phyloP scores from a whole-genome alignment of 2,888 invertebrate species.

The Luperina nickerlii region DNA sequence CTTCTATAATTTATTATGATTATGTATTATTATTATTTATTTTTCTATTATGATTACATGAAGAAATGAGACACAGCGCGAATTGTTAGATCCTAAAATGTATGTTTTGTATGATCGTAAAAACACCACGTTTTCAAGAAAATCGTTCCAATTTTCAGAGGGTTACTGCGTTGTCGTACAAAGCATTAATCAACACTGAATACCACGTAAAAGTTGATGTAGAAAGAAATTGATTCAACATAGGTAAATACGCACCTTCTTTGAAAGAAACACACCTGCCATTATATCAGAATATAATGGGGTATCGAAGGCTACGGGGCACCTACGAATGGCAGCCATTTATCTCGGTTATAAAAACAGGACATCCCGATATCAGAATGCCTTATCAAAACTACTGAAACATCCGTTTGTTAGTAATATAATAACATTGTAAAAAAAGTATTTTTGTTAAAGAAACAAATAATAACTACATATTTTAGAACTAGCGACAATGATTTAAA shows the following conservation, averaged over 20 bases:
- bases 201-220: neutral
- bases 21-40: too few species aligned
- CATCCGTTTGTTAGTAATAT: constrained; percentile 12
- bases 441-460: neutral
- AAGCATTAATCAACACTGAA: neutral
- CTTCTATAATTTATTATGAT: too few species aligned
- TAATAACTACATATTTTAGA: neutral
- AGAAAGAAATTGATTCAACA: neutral
- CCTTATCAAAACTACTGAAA: constrained; percentile 8
- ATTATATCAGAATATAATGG: too few species aligned
- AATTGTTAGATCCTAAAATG: neutral
- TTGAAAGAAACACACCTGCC: neutral
- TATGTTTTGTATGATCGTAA: neutral
- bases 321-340: neutral
- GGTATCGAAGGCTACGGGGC: neutral
- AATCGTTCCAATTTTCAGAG: neutral
- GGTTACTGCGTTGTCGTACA: neutral
- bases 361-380: neutral
- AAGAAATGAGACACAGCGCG: neutral
- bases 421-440: neutral
- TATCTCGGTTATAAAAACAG: neutral
- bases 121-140: neutral
- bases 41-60: neutral
- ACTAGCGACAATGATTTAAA: constrained; percentile 7
- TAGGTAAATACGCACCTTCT: neutral